Evolutionary conservation across 2,797 vertebrate genomes (phyloP).

Genomic region (Loris lydekkerianus): DNA sequence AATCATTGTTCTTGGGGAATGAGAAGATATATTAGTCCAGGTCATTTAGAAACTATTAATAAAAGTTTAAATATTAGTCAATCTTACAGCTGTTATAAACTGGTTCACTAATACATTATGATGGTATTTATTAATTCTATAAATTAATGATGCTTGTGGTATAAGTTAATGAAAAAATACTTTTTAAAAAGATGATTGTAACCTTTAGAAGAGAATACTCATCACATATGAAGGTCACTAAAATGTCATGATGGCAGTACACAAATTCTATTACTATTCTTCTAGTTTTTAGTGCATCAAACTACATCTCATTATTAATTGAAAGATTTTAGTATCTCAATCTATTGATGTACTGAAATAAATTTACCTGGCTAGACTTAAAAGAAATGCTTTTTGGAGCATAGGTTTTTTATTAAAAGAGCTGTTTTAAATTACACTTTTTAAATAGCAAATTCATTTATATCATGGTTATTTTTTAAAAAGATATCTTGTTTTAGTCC

Average conservation of each 20-base stretch:
- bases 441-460: conserved; percentile 51
- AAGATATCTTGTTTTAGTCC: conserved; percentile 19
- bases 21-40: conserved; percentile 33
- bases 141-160: conserved; percentile 11
- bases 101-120: neutral
- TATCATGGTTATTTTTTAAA: conserved; percentile 54
- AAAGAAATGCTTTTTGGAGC: neutral
- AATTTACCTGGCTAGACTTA: neutral
- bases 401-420: neutral
- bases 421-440: conserved; percentile 48
- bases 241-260: neutral
- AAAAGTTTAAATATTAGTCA: conserved; percentile 52
- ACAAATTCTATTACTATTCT: conserved; percentile 12
- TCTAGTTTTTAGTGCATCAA: conserved; percentile 30
- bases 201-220: neutral
- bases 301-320: conserved; percentile 27
- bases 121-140: conserved; percentile 35
- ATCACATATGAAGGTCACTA: conserved; percentile 36
- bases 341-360: neutral
- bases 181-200: neutral
- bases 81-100: conserved; percentile 44
- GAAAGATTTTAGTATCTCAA: conserved; percentile 27
- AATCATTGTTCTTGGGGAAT: conserved; percentile 11
- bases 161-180: conserved; percentile 36
- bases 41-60: conserved; percentile 49